Percentiles rank a stretch among this genome's conserved stretches.
These are phyloP conservation scores for Dicentrarchus labrax DNA, from an alignment of 2,113 vertebrate species.

Conservation along the genomic window DNA sequence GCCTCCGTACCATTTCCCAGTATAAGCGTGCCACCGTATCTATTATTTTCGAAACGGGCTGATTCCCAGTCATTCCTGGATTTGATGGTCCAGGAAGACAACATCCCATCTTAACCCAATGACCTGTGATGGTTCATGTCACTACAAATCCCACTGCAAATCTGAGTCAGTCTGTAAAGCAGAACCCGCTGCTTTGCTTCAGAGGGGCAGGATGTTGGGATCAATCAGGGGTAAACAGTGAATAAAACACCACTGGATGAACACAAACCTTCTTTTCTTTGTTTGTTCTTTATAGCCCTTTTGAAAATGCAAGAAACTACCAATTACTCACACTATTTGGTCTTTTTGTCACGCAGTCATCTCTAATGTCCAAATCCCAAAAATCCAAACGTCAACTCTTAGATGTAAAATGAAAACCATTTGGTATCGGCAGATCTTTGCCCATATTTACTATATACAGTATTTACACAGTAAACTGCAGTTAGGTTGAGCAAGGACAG, in stretches of 20 bases:
- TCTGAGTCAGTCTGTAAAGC: slow-evolving; percentile 45
- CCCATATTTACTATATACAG: slow-evolving; percentile 1
- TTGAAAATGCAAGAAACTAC: neutral
- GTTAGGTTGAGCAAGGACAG: neutral
- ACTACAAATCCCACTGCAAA: slow-evolving; percentile 60
- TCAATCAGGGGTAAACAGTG: slow-evolving; percentile 31
- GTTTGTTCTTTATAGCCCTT: neutral
- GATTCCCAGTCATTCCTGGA: slow-evolving; percentile 60
- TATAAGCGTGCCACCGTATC: slow-evolving; percentile 31
- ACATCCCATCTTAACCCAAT: slow-evolving; percentile 71
- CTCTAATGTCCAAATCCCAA: neutral
- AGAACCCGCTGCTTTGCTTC: slow-evolving; percentile 4
- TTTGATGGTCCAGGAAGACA: slow-evolving; percentile 58
- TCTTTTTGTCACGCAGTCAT: neutral
- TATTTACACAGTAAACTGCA: neutral
- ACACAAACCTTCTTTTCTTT: slow-evolving; percentile 6
- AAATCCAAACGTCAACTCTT: neutral
- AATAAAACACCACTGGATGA: neutral
- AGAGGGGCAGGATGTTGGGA: slow-evolving; percentile 10
- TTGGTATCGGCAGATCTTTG: neutral
- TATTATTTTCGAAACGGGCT: slow-evolving; percentile 27
- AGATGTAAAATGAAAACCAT: neutral
- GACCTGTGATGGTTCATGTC: slow-evolving; percentile 59
- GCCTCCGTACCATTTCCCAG: slow-evolving; percentile 23
- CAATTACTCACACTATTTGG: neutral